Conservation (phyloP, 2,797 vertebrate species). For the Coregonus sp. region DNA sequence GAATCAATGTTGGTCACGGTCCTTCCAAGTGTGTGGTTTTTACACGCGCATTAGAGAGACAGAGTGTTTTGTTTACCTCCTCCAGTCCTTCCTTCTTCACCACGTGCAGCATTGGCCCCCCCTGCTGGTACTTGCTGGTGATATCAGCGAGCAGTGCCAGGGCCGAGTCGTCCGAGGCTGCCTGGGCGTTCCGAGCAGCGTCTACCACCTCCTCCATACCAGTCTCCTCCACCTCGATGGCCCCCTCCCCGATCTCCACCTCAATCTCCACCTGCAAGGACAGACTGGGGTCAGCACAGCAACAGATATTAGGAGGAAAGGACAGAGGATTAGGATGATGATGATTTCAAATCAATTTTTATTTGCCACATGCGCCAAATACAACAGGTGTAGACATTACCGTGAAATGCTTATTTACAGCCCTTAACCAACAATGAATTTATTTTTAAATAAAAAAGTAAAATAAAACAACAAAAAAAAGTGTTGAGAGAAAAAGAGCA, state of each 20-base stretch:
- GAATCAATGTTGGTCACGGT: neutral
- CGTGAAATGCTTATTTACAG: no score
- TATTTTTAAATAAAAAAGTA: no score
- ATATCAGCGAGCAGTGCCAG: conserved; percentile 95
- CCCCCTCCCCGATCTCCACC: conserved; percentile 85
- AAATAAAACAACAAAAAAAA: no score
- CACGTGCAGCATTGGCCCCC: conserved; percentile 79
- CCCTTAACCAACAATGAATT: no score
- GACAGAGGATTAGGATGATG: neutral
- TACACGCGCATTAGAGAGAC: neutral
- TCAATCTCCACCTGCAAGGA: conserved; percentile 84
- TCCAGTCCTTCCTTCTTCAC: conserved; percentile 72
- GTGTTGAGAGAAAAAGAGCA: no score
- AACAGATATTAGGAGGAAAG: neutral
- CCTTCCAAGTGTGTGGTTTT: neutral
- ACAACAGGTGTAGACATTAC: no score
- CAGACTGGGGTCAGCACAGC: conserved; percentile 16
- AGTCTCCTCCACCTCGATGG: conserved; percentile 83
- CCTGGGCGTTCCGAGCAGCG: conserved; percentile 82
- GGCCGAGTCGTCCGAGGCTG: conserved; percentile 90
- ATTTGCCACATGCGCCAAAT: no score
- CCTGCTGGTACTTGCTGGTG: conserved; percentile 97
- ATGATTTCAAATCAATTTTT: no score
- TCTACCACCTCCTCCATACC: conserved; percentile 88
- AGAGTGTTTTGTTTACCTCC: conserved; percentile 39